Conservation (phyloP, 2,888 invertebrate genomes). For the Acanthosepion esculentum region DNA sequence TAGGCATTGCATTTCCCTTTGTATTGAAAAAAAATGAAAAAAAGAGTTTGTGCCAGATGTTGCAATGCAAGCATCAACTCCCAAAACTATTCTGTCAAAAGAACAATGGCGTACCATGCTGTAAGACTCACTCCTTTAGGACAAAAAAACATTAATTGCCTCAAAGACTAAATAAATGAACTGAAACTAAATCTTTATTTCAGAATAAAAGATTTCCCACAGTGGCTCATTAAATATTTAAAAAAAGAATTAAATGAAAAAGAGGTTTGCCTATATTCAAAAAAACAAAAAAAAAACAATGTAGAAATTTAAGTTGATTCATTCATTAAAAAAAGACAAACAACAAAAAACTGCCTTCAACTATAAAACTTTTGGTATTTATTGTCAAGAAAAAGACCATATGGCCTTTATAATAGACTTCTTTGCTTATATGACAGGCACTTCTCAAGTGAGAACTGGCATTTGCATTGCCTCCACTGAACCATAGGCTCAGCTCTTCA, state of each 20-base stretch:
- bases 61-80: neutral
- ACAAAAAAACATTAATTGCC: neutral
- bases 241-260: neutral
- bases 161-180: constrained; percentile 12
- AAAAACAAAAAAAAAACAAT: neutral
- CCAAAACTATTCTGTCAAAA: neutral
- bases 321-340: neutral
- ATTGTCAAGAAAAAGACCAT: neutral
- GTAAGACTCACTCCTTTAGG: neutral
- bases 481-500: neutral
- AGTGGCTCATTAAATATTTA: neutral
- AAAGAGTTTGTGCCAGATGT: neutral
- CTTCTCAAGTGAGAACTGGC: neutral
- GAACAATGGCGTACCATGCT: neutral
- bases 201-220: neutral
- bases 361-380: neutral
- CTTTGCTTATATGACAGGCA: neutral
- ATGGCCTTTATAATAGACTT: neutral
- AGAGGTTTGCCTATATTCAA: no score
- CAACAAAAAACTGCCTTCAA: neutral
- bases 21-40: neutral
- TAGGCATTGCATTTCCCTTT: no score
- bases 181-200: neutral
- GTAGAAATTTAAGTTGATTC: neutral
- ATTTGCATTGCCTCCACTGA: neutral